Base-by-base conservation (phyloP, 2,888 invertebrate genomes). In the Alcis repandata region DNA sequence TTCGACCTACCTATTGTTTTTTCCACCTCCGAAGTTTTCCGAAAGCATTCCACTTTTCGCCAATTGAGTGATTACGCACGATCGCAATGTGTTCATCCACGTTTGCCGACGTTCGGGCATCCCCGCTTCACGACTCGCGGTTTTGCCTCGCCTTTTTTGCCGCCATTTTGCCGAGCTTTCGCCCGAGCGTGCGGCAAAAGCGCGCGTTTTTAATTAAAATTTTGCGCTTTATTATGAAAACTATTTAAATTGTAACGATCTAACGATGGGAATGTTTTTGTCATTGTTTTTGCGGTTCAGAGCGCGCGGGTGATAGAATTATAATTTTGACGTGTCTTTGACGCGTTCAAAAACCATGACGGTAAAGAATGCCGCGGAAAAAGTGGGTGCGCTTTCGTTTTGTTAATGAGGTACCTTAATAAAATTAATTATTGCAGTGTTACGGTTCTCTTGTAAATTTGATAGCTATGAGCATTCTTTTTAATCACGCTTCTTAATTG, bases 211-310 rank as follows among this genome's bases (percentile, higher is more conserved):
- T 87, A 91, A 91, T 91, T 90, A 91, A 89, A 89, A 84, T 87
- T 87, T 89, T 87, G 82, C 86, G 86, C 87, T 86, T 85, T 88
- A 88, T 88, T 90, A 86, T 80, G 84, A 85, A 86, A 89, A 89
- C 86, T 89, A 90, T 89, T 73, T 66, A 52, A 61, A 65, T 43
- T 69, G 66, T 67, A 49, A 67, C 49, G 54, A 32, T 69, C 63
- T 67, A 49, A 67, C 49, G 54, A 32, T 65, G 68, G 58, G 69
- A 64, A 64, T 38, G 49, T 59, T 59, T 64, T 64, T 64, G 54
- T 56, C 64, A 56, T 56, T 64, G 64, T 64, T 59, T 48, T 59
- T 54, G 48, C 36, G 22, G 52, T 49, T 38, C 52, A 36, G n/a
- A 53, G 33, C 41, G 15, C 20, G 27, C 13, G 27, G 40, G 33